Conservation (phyloP, 2,888 invertebrate species). For the Tortrix viridana region DNA sequence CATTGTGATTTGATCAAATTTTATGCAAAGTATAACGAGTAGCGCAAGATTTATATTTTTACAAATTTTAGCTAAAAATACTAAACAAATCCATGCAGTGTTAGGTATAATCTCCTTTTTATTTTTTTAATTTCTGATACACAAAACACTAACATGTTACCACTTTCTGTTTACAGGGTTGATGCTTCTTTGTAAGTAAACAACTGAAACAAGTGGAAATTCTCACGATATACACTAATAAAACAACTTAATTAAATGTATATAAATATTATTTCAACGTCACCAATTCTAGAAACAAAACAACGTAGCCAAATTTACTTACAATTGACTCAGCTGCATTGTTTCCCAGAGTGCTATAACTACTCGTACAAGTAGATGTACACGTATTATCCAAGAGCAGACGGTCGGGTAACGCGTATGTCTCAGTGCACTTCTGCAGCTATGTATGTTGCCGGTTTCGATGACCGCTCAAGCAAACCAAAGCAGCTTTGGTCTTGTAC, state of each 20-base stretch:
- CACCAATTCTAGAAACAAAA: neutral
- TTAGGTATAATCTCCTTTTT: too few relatives aligned
- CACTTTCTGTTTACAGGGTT: too few relatives aligned
- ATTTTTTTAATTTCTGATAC: too few relatives aligned
- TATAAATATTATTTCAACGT: too few relatives aligned
- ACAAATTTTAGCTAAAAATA: too few relatives aligned
- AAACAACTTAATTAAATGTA: too few relatives aligned
- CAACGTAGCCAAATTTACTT: neutral
- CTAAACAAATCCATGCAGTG: too few relatives aligned
- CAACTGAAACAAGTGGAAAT: too few relatives aligned
- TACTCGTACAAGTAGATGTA: constrained; percentile 7
- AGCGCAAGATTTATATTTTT: too few relatives aligned
- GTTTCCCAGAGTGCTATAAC: constrained; percentile 17
- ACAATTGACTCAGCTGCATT: constrained; percentile 26
- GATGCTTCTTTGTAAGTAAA: too few relatives aligned
- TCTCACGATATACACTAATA: too few relatives aligned
- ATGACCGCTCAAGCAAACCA: constrained; percentile 64
- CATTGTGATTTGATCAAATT: neutral
- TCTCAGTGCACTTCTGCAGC: constrained; percentile 48
- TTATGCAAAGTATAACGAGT: neutral
- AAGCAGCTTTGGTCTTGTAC: constrained; percentile 59
- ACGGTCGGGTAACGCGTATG: constrained; percentile 50
- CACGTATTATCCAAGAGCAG: constrained; percentile 22
- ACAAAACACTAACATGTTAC: too few relatives aligned
- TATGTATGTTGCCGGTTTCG: constrained; percentile 53